Evolutionary conservation across 2,797 vertebrate genomes (phyloP).

Genomic region (Amazonetta brasiliensis): DNA sequence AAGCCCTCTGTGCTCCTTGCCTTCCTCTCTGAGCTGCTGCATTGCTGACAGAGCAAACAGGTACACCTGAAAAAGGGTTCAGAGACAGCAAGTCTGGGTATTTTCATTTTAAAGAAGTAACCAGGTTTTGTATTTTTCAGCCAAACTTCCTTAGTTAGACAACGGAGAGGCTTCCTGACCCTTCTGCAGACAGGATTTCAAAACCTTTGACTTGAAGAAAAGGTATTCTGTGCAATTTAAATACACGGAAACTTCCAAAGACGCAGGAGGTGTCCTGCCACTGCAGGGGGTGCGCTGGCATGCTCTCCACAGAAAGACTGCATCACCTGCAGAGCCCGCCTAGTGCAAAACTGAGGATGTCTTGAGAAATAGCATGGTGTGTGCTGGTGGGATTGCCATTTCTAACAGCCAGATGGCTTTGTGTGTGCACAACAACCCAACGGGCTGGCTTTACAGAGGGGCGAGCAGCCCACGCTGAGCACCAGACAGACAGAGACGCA

Average conservation of each 20-base stretch:
- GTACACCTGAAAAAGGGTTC: conserved; percentile 14
- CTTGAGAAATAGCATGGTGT: background rate
- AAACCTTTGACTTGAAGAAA: background rate
- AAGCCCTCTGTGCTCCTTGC: background rate
- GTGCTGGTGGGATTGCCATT: background rate
- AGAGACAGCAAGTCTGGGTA: background rate
- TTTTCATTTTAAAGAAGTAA: background rate
- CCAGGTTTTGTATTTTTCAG: background rate
- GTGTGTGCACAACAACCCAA: background rate
- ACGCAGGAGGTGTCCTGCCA: background rate
- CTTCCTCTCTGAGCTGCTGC: background rate
- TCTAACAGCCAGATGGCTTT: background rate
- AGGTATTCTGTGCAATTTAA: background rate
- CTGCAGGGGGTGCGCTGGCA: accelerated
- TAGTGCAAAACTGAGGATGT: background rate
- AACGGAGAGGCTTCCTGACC: background rate
- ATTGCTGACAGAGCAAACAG: conserved; percentile 61
- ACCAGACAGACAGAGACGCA: background rate
- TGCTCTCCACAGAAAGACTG: background rate
- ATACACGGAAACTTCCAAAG: background rate
- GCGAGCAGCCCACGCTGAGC: background rate
- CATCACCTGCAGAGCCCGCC: background rate
- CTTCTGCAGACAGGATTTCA: background rate
- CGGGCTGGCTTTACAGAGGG: background rate
- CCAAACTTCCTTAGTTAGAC: background rate